Percentiles rank a stretch among this genome's conserved stretches.
Evolutionary conservation across 23 tunicate genomes (phyloP).

Genomic region (Aplidium turbinatum): DNA sequence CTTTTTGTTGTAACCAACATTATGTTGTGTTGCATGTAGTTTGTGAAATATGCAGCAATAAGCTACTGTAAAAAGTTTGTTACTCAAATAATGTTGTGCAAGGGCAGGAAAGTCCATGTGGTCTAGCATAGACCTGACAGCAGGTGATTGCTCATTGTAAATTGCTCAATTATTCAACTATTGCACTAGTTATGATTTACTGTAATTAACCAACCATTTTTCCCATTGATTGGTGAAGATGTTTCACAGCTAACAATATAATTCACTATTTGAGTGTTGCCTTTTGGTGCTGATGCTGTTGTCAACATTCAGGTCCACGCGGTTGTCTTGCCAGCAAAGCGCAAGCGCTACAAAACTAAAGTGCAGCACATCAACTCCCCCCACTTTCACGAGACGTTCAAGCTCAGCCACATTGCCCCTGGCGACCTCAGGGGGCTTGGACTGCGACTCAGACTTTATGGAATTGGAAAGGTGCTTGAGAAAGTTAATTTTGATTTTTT

Average conservation of each 20-base stretch:
- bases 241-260: no score
- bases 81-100: no score
- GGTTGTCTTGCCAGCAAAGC: constrained; percentile 85
- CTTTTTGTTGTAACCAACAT: background rate
- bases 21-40: background rate
- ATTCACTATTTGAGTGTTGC: background rate
- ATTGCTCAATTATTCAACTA: no score
- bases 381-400: constrained; percentile 87
- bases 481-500: background rate
- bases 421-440: constrained; percentile 75
- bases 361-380: constrained; percentile 96
- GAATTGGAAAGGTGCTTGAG: constrained; percentile 99
- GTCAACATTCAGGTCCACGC: constrained; percentile 86
- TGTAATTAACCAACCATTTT: no score
- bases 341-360: constrained; percentile 91
- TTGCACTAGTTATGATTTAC: no score
- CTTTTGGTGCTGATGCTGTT: no score
- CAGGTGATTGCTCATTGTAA: no score
- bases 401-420: constrained; percentile 74
- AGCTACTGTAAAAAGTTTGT: background rate
- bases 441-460: constrained; percentile 84
- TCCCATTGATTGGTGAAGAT: no score
- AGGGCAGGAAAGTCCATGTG: no score
- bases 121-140: no score
- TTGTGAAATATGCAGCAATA: background rate